Base-by-base conservation (phyloP, 2,888 invertebrate genomes). In the Catotricha subobsoleta region DNA sequence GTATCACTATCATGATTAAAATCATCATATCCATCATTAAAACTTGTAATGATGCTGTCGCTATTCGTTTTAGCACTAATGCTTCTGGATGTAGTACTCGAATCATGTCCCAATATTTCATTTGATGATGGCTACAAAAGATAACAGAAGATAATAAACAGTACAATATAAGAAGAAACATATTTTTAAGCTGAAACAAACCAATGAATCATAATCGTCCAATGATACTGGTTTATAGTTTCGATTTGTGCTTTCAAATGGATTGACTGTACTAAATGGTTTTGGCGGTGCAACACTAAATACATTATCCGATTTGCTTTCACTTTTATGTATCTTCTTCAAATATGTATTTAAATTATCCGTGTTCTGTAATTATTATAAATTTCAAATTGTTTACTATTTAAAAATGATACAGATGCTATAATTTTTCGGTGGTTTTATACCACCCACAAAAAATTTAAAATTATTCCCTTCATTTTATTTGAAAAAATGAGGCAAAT, bases 201-300 rank as follows among this genome's bases (percentile, higher is more conserved):
- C 72, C 69, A 69, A 66, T 58, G 70, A 68, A 67, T 71, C 71
- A 56, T 71, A 27, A 10, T 33, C 68, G 62, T 70, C 67, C 60
- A 71, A 62, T 59, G 70, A 70, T 64, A 70, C 48, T 42, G 49
- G 45, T 49, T 49, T 48, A 39, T 47, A 45, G 19, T 41, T 40
- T 39, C 38, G 49, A 30, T 45, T 45, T n/a, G n/a, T n/a, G 29
- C 44, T 43, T 29, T 45, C 30, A 16, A 50, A 43, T 45, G 52
- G 52, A 44, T 44, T 47, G 7, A 46, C 37, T 41, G 45, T 36
- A 19, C 9, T 7, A 2, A 23, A 10, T 15, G 12, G 6, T 8
- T 10, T 36, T 36, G 48, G 46, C 35, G 49, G 51, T 28, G 51
- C 51, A 20, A 54, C 45, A 45, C 52, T 52, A 36, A 54, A 52